phyloP scores from a whole-genome alignment of 2,888 invertebrate species.

The Lacanobia wlatinum region DNA sequence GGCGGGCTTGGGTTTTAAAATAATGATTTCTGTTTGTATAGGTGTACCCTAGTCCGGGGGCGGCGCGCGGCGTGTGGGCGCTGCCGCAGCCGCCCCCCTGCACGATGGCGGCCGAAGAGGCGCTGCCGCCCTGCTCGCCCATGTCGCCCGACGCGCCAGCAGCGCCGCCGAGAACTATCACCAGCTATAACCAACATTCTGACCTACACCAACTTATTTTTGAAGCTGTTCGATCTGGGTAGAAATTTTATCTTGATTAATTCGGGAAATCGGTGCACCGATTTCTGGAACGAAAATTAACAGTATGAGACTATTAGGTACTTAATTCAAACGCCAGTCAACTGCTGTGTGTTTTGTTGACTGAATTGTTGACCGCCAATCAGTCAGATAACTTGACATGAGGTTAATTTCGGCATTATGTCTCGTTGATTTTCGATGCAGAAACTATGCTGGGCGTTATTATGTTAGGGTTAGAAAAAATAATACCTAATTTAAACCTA shows the following conservation, averaged over 20 bases:
- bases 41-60: conserved; percentile 96
- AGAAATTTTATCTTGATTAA: neutral
- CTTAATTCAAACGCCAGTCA: too few species aligned
- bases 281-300: neutral
- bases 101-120: conserved; percentile 94
- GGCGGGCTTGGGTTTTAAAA: too few species aligned
- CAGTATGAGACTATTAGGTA: too few species aligned
- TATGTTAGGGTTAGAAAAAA: too few species aligned
- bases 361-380: too few species aligned
- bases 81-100: conserved; percentile 95
- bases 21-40: conserved; percentile 63
- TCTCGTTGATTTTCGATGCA: too few species aligned
- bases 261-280: too few species aligned
- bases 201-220: conserved; percentile 93
- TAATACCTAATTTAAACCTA: too few species aligned
- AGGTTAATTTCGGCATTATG: too few species aligned
- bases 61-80: conserved; percentile 97
- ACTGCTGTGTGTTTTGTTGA: too few species aligned
- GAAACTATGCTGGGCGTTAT: too few species aligned
- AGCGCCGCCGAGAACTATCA: conserved; percentile 82
- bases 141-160: conserved; percentile 86
- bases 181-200: conserved; percentile 84
- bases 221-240: conserved; percentile 96
- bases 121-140: conserved; percentile 86
- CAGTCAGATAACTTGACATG: too few species aligned